A percentile compares a stretch with the other conserved stretches of the same genome.
Evolutionary conservation across 1,140 invertebrate genomes (phyloP).

Genomic region (Scaptomyza hsui): DNA sequence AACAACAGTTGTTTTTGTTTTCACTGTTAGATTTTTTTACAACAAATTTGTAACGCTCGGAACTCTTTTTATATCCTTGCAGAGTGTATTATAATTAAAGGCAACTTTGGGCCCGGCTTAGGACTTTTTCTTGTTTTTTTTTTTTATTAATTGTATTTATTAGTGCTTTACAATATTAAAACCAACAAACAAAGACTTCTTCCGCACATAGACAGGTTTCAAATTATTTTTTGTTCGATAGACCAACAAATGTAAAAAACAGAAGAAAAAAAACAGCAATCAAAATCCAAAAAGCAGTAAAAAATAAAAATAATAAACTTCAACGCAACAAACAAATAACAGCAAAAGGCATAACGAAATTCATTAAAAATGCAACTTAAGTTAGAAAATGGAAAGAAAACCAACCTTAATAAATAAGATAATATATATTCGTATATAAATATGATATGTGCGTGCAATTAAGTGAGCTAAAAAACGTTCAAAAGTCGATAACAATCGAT

Average conservation of each 20-base stretch:
- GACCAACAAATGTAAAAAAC: conserved; percentile 13
- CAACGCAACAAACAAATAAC: conserved; percentile 39
- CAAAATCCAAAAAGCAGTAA: conserved; percentile 44
- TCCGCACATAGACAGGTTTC: background rate
- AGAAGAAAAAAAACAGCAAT: conserved; percentile 15
- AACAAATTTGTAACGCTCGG: too few relatives aligned
- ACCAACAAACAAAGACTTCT: background rate
- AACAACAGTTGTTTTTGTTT: too few relatives aligned
- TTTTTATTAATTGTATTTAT: too few relatives aligned
- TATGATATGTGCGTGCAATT: conserved; percentile 65
- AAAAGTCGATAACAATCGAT: conserved; percentile 2
- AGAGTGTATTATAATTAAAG: background rate
- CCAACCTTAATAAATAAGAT: conserved; percentile 41
- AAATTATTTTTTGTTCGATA: conserved; percentile 40
- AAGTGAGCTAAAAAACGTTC: conserved; percentile 47
- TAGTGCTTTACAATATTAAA: too few relatives aligned
- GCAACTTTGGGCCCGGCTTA: too few relatives aligned
- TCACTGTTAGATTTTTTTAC: too few relatives aligned
- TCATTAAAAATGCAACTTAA: conserved; percentile 15
- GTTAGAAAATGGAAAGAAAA: conserved; percentile 19
- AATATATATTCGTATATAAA: conserved; percentile 16
- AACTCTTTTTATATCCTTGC: conserved; percentile 34
- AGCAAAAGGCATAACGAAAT: conserved; percentile 16
- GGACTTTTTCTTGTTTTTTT: too few relatives aligned
- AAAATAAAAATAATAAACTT: background rate